These are phyloP conservation scores for Thripadectes ignobilis DNA, from an alignment of 2,797 vertebrate genomes.

Conservation along the genomic window DNA sequence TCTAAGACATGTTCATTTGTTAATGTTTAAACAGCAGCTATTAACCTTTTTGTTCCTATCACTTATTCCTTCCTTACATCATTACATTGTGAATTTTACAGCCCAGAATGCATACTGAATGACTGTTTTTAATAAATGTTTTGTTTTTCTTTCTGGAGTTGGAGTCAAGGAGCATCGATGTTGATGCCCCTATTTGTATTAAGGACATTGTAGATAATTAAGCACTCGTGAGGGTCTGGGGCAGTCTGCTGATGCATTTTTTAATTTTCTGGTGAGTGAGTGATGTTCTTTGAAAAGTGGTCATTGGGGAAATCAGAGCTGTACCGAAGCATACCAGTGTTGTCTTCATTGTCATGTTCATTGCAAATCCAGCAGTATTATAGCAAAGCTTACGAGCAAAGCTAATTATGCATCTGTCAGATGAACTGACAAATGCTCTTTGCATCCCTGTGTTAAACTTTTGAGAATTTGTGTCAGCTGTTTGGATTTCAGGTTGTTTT, in stretches of 20 bases:
- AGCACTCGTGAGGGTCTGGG: constrained; percentile 15
- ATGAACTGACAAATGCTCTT: not conserved
- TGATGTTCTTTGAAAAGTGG: constrained; percentile 62
- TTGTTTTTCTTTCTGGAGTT: constrained; percentile 14
- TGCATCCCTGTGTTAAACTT: not conserved
- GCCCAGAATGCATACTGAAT: constrained; percentile 30
- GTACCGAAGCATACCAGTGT: constrained; percentile 42
- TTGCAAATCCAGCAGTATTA: constrained; percentile 43
- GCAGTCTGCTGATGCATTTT: constrained; percentile 64
- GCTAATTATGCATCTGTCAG: constrained; percentile 63
- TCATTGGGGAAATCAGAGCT: constrained; percentile 74
- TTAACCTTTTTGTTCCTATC: constrained; percentile 22
- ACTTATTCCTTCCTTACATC: not conserved
- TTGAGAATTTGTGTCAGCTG: not conserved
- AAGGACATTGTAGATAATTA: constrained; percentile 61
- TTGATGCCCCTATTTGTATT: not conserved
- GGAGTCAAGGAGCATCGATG: not conserved
- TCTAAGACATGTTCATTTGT: not conserved
- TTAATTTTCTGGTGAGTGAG: constrained; percentile 66
- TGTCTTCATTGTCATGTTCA: constrained; percentile 46
- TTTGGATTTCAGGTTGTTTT: constrained; percentile 8
- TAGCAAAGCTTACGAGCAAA: not conserved
- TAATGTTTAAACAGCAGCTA: constrained; percentile 42
- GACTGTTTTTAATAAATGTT: constrained; percentile 37
- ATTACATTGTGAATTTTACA: constrained; percentile 1